These are phyloP conservation scores for Anthrax anthrax DNA, from an alignment of 2,888 invertebrate species.

Conservation along the genomic window DNA sequence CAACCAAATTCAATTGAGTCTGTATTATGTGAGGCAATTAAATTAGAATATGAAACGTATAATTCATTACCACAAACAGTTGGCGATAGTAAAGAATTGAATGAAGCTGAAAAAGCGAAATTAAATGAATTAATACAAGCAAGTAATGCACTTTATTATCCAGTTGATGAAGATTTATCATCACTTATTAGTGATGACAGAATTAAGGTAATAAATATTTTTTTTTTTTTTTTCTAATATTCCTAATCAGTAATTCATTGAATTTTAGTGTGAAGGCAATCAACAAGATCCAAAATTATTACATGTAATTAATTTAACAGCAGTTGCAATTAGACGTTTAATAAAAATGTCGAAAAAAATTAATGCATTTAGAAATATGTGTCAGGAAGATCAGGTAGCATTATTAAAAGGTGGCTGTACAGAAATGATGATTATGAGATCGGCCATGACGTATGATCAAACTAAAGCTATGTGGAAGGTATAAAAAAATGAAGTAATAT, in stretches of 20 bases:
- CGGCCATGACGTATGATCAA: conserved; percentile 77
- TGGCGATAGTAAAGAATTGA: conserved; percentile 42
- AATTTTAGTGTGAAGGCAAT: conserved; percentile 24
- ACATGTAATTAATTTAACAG: conserved; percentile 79
- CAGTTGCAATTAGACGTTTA: conserved; percentile 75
- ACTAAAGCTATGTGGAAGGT: conserved; percentile 86
- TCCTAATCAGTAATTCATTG: neutral
- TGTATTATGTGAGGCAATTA: conserved; percentile 72
- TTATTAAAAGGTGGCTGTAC: conserved; percentile 67
- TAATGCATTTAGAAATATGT: conserved; percentile 81
- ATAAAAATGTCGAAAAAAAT: conserved; percentile 77
- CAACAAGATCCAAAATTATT: conserved; percentile 54
- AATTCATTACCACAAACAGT: conserved; percentile 43
- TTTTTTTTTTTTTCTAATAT: neutral
- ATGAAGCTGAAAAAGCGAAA: conserved; percentile 68
- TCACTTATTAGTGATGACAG: conserved; percentile 49
- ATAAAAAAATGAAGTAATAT: conserved; percentile 9
- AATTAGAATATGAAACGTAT: conserved; percentile 66
- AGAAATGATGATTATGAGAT: conserved; percentile 89
- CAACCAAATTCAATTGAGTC: conserved; percentile 65
- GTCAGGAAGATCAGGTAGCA: conserved; percentile 84
- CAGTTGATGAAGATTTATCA: conserved; percentile 68
- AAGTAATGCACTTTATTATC: conserved; percentile 69
- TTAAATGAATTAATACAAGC: conserved; percentile 73
- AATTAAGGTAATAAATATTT: conserved; percentile 34